These are phyloP conservation scores for Apodemus agrarius DNA, from an alignment of 2,797 vertebrate genomes.

Conservation along the genomic window DNA sequence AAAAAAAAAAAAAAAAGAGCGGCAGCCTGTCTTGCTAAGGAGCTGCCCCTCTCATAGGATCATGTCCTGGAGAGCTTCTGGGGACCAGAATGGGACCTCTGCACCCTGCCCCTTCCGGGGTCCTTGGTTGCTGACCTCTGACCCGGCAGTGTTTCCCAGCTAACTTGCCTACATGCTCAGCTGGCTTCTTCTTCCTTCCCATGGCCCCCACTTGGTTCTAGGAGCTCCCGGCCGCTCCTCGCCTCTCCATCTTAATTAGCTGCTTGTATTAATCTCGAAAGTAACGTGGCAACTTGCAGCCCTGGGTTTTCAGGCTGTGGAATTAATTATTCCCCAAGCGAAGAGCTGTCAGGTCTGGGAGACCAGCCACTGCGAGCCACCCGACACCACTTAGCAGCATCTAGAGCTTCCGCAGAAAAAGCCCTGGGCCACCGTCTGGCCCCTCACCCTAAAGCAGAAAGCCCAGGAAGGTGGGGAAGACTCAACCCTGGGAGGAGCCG, in stretches of 20 bases:
- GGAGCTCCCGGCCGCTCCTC: constrained; percentile 35
- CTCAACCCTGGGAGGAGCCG: rapidly evolving
- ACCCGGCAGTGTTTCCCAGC: neutral
- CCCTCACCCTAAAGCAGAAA: neutral
- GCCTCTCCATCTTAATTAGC: constrained; percentile 86
- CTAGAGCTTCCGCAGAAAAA: neutral
- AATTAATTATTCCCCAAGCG: constrained; percentile 86
- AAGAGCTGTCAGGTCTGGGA: constrained; percentile 73
- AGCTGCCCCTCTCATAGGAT: neutral
- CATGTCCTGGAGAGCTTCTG: neutral
- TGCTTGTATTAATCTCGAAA: constrained; percentile 84
- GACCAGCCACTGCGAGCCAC: constrained; percentile 48
- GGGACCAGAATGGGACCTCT: neutral
- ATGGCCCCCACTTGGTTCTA: neutral
- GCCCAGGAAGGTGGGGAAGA: neutral
- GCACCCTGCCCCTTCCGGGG: neutral
- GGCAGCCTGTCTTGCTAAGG: rapidly evolving
- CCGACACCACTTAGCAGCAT: constrained; percentile 57
- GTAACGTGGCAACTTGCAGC: constrained; percentile 81
- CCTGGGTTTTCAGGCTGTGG: constrained; percentile 80
- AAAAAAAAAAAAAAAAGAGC: too few relatives aligned
- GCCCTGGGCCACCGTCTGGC: neutral
- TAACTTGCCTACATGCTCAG: neutral
- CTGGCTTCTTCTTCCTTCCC: neutral
- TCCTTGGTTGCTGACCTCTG: too few relatives aligned